Evolutionary conservation across 2,888 invertebrate species (phyloP).

Genomic region (Uropetala carovei): DNA sequence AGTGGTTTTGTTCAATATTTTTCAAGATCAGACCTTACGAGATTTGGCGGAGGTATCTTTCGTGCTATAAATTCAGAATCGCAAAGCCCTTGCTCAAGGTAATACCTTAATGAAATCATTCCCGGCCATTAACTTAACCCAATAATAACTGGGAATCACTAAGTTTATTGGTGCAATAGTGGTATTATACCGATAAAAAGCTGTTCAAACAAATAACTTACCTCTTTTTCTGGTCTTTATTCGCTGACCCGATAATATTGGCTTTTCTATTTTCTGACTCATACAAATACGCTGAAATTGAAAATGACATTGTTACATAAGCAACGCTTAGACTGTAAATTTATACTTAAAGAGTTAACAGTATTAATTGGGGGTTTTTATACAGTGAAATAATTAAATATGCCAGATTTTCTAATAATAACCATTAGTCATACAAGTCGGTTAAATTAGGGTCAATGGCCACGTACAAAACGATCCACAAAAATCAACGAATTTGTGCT

Average conservation of each 20-base stretch:
- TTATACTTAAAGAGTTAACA: not conserved
- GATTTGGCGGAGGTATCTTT: too few relatives aligned
- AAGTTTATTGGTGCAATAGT: too few relatives aligned
- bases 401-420: slow-evolving; percentile 20
- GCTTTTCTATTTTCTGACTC: slow-evolving; percentile 99
- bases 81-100: too few relatives aligned
- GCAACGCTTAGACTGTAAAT: not conserved
- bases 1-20: too few relatives aligned
- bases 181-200: too few relatives aligned
- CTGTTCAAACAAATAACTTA: slow-evolving; percentile 74
- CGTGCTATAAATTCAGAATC: too few relatives aligned
- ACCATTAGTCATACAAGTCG: slow-evolving; percentile 41
- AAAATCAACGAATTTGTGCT: not conserved
- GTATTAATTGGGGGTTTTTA: not conserved
- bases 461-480: slow-evolving; percentile 26
- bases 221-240: slow-evolving; percentile 99
- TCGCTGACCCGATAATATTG: slow-evolving; percentile 99
- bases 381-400: not conserved
- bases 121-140: too few relatives aligned
- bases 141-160: too few relatives aligned
- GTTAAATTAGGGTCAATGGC: slow-evolving; percentile 54
- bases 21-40: too few relatives aligned
- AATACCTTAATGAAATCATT: too few relatives aligned
- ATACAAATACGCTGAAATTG: slow-evolving; percentile 90
- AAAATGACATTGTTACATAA: not conserved